Evolutionary conservation across 1,140 invertebrate genomes (phyloP).

Genomic region (Tetraneura akinire): DNA sequence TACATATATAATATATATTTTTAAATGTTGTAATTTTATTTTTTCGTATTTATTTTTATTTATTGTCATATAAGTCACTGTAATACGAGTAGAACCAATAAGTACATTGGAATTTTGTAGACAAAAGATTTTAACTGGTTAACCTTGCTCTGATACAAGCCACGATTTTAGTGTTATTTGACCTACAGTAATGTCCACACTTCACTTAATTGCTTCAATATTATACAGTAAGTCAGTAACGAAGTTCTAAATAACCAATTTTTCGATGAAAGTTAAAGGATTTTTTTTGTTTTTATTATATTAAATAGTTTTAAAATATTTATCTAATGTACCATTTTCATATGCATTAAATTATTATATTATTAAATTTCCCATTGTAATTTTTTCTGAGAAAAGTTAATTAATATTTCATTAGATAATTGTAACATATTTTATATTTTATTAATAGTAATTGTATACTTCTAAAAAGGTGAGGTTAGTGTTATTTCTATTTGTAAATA

Average conservation of each 20-base stretch:
- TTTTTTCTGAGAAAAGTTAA: no score
- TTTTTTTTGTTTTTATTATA: conserved; percentile 1
- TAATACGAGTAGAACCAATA: neutral
- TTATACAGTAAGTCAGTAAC: conserved; percentile 18
- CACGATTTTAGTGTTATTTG: conserved; percentile 42
- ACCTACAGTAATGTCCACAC: conserved; percentile 37
- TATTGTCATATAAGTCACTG: conserved; percentile 17
- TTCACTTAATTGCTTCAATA: neutral
- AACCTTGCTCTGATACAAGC: conserved; percentile 49
- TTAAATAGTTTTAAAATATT: neutral
- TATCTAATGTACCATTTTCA: no score
- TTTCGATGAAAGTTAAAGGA: no score
- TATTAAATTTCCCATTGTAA: no score
- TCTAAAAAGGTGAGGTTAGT: no score
- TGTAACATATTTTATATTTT: no score
- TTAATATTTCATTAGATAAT: no score
- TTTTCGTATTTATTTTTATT: no score
- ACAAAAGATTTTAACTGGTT: conserved; percentile 49
- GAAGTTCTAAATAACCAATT: conserved; percentile 1
- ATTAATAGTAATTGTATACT: no score
- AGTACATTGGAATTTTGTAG: conserved; percentile 37
- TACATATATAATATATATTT: no score
- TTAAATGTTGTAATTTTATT: no score
- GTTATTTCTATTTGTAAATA: conserved; percentile 2
- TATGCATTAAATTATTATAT: no score